phyloP scores from a whole-genome alignment of 2,113 vertebrate genomes.

The Buteo buteo region DNA sequence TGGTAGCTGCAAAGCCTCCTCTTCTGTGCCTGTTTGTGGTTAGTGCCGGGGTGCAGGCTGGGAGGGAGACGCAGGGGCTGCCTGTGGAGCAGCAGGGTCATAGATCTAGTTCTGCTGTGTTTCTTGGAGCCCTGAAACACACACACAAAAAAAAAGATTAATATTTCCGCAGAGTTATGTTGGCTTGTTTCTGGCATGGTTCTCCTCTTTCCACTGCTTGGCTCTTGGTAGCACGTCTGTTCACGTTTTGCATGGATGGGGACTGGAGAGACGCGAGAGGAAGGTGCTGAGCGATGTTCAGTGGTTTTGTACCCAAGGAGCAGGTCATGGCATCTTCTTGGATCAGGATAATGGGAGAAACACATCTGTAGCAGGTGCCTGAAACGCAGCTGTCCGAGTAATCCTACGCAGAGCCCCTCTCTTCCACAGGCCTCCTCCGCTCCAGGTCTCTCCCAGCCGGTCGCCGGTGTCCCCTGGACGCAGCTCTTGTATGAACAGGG shows the following conservation, averaged over 20 bases:
- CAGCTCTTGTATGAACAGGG: rapidly evolving
- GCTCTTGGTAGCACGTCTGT: background rate
- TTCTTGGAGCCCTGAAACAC: background rate
- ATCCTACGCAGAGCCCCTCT: background rate
- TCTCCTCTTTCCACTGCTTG: background rate
- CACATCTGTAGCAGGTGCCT: rapidly evolving
- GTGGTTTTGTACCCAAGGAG: background rate
- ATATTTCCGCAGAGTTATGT: background rate
- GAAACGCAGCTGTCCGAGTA: rapidly evolving
- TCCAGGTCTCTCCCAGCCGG: background rate
- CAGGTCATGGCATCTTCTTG: background rate
- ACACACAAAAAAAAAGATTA: too few relatives aligned
- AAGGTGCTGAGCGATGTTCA: background rate
- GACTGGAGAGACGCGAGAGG: background rate
- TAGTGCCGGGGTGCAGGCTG: background rate
- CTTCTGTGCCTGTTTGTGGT: background rate
- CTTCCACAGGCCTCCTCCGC: background rate
- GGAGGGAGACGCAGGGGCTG: background rate
- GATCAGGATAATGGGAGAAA: background rate
- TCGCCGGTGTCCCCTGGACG: background rate
- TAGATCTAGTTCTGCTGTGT: background rate
- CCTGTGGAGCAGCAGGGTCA: background rate
- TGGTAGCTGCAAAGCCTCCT: background rate
- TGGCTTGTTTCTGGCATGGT: background rate
- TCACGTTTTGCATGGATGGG: background rate